Conservation (phyloP, 2,113 vertebrate species). For the Notarius lentiginosus region DNA sequence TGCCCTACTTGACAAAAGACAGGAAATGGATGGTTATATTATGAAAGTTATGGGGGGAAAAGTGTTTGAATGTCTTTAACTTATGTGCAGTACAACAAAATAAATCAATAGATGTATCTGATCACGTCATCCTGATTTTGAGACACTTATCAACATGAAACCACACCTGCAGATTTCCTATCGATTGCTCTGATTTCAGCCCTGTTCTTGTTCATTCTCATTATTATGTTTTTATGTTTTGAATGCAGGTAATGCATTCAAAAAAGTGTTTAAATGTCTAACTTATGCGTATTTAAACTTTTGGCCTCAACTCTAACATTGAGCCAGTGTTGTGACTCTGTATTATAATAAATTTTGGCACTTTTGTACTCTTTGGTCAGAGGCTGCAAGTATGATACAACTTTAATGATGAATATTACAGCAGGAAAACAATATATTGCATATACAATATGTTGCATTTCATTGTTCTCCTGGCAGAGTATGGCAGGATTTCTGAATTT, state of each 20-base stretch:
- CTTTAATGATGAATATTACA: neutral
- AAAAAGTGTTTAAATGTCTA: too few relatives aligned
- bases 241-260: too few relatives aligned
- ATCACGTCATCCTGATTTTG: too few relatives aligned
- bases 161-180: too few relatives aligned
- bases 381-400: neutral
- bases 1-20: neutral
- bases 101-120: too few relatives aligned
- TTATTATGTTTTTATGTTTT: too few relatives aligned
- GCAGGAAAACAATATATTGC: neutral
- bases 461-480: neutral
- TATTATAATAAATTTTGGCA: neutral
- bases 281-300: neutral
- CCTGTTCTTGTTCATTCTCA: too few relatives aligned
- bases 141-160: too few relatives aligned
- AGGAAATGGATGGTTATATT: neutral
- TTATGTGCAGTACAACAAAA: neutral
- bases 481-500: too few relatives aligned
- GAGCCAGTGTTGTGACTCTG: neutral
- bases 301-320: neutral
- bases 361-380: neutral
- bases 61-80: neutral
- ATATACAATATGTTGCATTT: too few relatives aligned
- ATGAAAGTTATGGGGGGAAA: too few relatives aligned
- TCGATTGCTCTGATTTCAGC: too few relatives aligned